A percentile compares a stretch with the other conserved stretches of the same genome.
These are phyloP conservation scores for Elaeidobius kamerunicus DNA, from an alignment of 2,888 invertebrate species.

Conservation along the genomic window DNA sequence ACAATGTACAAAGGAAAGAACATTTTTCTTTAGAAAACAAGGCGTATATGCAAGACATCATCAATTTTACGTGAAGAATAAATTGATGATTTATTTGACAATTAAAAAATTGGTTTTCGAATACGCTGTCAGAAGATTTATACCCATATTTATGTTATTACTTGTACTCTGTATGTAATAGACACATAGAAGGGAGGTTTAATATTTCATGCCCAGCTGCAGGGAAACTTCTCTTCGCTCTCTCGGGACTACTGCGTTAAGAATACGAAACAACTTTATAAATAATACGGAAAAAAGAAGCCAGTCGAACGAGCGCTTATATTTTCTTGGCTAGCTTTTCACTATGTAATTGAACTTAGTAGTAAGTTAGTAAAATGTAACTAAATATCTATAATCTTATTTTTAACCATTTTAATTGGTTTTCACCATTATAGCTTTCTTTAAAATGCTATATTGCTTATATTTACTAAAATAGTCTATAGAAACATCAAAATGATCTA, in stretches of 20 bases:
- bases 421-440: no score
- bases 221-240: constrained; percentile 43
- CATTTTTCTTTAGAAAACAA: no score
- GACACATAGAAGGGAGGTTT: constrained; percentile 44
- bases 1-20: no score
- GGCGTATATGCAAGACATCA: not conserved
- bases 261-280: constrained; percentile 41
- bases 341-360: no score
- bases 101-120: constrained; percentile 23
- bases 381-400: no score
- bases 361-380: no score
- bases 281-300: constrained; percentile 22
- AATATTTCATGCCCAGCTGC: constrained; percentile 46
- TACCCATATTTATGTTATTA: constrained; percentile 33
- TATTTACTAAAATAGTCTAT: no score
- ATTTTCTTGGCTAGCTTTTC: not conserved
- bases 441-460: no score
- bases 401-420: no score
- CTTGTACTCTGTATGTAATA: constrained; percentile 38
- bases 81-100: constrained; percentile 24
- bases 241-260: constrained; percentile 42
- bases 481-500: no score
- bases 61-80: no score
- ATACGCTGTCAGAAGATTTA: constrained; percentile 26
- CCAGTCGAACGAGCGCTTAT: not conserved